Conservation (phyloP, 2,113 vertebrate genomes). For the Actinemys pallida region DNA sequence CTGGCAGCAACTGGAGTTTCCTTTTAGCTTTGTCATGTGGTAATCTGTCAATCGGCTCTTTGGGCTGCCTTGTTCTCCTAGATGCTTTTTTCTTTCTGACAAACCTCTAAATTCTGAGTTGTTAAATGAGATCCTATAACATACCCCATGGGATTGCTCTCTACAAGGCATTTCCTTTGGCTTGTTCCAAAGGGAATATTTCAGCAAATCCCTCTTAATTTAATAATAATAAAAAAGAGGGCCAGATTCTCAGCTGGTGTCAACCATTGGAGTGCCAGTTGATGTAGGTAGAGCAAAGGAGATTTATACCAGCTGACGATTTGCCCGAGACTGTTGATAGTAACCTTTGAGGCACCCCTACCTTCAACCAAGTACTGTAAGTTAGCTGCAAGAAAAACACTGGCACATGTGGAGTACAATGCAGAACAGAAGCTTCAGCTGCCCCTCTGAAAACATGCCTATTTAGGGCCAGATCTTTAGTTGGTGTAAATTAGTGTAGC, state of each 20-base stretch:
- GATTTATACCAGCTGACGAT: slow-evolving; percentile 53
- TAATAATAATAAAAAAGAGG: not conserved
- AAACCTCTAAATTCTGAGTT: slow-evolving; percentile 40
- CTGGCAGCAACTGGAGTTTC: slow-evolving; percentile 55
- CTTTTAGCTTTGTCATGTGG: slow-evolving; percentile 53
- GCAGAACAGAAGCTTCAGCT: not conserved
- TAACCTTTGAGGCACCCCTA: slow-evolving; percentile 42
- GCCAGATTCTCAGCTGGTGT: slow-evolving; percentile 29
- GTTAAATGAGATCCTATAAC: slow-evolving; percentile 26
- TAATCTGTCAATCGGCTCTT: slow-evolving; percentile 63
- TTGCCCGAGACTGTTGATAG: slow-evolving; percentile 57
- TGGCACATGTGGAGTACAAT: slow-evolving; percentile 31
- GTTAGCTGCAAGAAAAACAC: slow-evolving; percentile 53
- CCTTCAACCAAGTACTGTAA: slow-evolving; percentile 46
- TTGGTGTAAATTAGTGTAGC: slow-evolving; percentile 7
- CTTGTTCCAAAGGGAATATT: slow-evolving; percentile 13
- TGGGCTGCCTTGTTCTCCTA: slow-evolving; percentile 30
- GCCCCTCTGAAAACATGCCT: not conserved
- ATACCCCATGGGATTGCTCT: not conserved
- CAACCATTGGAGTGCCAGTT: not conserved
- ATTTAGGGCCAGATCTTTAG: not conserved
- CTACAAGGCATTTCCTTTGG: not conserved
- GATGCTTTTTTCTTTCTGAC: slow-evolving; percentile 37
- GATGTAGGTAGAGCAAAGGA: slow-evolving; percentile 44
- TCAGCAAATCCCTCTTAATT: slow-evolving; percentile 9